Percentiles rank a stretch among this genome's conserved stretches.
phyloP scores from a whole-genome alignment of 2,888 invertebrate genomes.

The Lithodes maja region DNA sequence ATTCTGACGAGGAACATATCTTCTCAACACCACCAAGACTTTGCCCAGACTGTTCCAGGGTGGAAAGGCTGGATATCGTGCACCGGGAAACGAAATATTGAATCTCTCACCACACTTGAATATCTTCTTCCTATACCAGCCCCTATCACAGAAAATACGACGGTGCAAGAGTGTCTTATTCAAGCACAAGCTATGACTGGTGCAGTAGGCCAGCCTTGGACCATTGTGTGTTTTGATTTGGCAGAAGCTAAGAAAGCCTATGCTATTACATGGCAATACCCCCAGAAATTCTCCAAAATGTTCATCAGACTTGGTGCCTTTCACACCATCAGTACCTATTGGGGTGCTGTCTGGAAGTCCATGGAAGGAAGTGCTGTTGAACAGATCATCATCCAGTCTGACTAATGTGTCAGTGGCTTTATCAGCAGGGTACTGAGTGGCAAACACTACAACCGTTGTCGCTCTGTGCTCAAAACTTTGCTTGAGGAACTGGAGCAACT shows the following conservation, averaged over 20 bases:
- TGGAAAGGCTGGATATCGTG: not conserved
- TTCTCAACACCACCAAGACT: conserved; percentile 5
- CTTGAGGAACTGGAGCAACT: conserved; percentile 32
- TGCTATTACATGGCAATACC: conserved; percentile 3
- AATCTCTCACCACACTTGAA: not conserved
- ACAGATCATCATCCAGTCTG: conserved; percentile 26
- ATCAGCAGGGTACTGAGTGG: conserved; percentile 27
- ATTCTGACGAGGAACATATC: conserved; percentile 7
- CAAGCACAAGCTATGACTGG: conserved; percentile 11
- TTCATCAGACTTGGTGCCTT: conserved; percentile 33
- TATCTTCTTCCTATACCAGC: not conserved
- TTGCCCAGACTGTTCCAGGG: conserved; percentile 7
- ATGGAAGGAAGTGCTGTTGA: conserved; percentile 38
- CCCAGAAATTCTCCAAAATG: conserved; percentile 23
- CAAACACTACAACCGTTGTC: conserved; percentile 27
- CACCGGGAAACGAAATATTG: conserved; percentile 1
- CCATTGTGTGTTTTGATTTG: conserved; percentile 27
- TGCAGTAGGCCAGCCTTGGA: not conserved
- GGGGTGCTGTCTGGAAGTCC: conserved; percentile 32
- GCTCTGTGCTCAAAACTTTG: conserved; percentile 7
- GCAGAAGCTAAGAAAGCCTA: conserved; percentile 26
- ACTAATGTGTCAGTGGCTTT: conserved; percentile 9
- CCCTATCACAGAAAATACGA: not conserved
- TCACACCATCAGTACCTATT: conserved; percentile 20
- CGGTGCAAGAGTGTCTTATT: conserved; percentile 2